phyloP scores from a whole-genome alignment of 2,888 invertebrate species.

The Cyclophora albipunctata region DNA sequence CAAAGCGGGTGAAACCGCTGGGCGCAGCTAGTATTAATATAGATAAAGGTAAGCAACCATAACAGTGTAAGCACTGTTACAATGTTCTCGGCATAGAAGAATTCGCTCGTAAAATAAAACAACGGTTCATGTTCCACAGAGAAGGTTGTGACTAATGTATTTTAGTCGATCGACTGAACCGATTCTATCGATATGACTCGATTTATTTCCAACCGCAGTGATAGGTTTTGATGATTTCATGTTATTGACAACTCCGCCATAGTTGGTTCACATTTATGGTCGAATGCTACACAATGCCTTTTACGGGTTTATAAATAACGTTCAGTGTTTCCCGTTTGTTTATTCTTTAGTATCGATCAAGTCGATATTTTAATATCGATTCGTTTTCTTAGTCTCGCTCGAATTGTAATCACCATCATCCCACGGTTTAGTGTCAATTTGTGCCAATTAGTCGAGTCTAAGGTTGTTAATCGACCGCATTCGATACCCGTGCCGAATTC shows the following conservation, averaged over 20 bases:
- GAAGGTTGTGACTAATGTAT: slow-evolving; percentile 64
- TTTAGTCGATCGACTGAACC: slow-evolving; percentile 65
- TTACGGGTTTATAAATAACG: slow-evolving; percentile 8
- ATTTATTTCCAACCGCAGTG: slow-evolving; percentile 65
- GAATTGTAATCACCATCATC: slow-evolving; percentile 40
- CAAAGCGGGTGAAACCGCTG: too few species aligned
- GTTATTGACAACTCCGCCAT: slow-evolving; percentile 46
- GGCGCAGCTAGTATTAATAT: too few species aligned
- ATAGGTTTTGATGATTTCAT: slow-evolving; percentile 64
- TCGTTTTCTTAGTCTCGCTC: slow-evolving; percentile 20
- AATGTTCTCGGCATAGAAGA: too few species aligned
- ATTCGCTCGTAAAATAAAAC: too few species aligned
- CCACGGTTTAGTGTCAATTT: slow-evolving; percentile 47
- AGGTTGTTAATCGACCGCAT: slow-evolving; percentile 37
- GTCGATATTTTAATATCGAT: slow-evolving; percentile 12
- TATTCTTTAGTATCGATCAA: too few species aligned
- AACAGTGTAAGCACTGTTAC: too few species aligned
- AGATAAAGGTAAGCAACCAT: too few species aligned
- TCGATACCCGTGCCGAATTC: slow-evolving; percentile 44
- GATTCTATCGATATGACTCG: slow-evolving; percentile 66
- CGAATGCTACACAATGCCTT: slow-evolving; percentile 11
- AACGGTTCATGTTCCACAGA: too few species aligned
- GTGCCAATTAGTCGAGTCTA: slow-evolving; percentile 45
- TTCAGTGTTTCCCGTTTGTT: background rate
- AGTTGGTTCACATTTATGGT: slow-evolving; percentile 22